These are phyloP conservation scores for Alloplasta piceator DNA, from an alignment of 2,888 invertebrate genomes.

Conservation along the genomic window DNA sequence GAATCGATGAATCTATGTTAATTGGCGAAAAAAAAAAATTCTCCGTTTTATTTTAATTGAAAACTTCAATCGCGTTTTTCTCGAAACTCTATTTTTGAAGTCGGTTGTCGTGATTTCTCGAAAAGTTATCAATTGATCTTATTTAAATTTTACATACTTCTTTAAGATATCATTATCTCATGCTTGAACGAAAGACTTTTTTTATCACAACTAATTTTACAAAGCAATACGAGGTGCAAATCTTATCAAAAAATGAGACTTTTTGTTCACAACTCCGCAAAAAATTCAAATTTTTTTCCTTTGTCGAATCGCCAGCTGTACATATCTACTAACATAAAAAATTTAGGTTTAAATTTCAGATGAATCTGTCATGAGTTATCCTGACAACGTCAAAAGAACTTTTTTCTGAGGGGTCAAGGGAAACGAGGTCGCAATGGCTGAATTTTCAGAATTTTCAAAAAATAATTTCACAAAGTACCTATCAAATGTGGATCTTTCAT, in stretches of 20 bases:
- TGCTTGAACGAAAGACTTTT: conserved; percentile 32
- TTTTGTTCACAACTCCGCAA: conserved; percentile 1
- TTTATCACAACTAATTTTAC: too few relatives aligned
- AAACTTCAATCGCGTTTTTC: conserved; percentile 40
- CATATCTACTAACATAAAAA: conserved; percentile 10
- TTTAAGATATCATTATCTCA: too few relatives aligned
- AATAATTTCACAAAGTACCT: conserved; percentile 19
- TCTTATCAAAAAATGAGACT: neutral
- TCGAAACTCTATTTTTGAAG: conserved; percentile 28
- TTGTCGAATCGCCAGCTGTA: conserved; percentile 11
- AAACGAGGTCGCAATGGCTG: conserved; percentile 16
- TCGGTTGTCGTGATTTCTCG: conserved; percentile 28
- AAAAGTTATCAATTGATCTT: conserved; percentile 35
- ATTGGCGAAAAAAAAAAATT: conserved; percentile 44
- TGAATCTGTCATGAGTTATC: conserved; percentile 28
- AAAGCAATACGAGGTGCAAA: neutral
- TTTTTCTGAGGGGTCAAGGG: neutral
- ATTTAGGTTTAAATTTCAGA: conserved; percentile 26
- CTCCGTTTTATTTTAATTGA: conserved; percentile 6
- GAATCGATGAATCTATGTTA: conserved; percentile 68
- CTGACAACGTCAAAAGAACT: conserved; percentile 1
- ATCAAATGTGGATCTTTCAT: conserved; percentile 15
- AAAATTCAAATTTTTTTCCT: conserved; percentile 13
- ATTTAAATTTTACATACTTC: too few relatives aligned
- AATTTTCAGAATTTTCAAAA: conserved; percentile 18